Conservation (phyloP, 2,888 invertebrate genomes). For the Temnothorax ravouxi region DNA sequence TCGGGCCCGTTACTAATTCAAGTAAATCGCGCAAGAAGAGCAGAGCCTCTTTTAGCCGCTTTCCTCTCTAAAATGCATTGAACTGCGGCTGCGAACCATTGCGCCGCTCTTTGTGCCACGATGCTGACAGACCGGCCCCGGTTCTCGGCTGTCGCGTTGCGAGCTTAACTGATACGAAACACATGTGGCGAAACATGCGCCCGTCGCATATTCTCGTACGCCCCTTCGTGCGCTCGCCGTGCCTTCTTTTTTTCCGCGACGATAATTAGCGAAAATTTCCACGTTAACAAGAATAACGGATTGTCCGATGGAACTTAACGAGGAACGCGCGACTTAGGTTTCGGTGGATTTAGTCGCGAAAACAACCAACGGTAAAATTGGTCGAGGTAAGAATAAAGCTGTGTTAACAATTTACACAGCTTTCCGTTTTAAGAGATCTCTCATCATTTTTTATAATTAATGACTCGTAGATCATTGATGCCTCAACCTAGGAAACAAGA, state of each 20-base stretch:
- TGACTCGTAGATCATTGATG: neutral
- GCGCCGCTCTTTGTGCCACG: conserved; percentile 30
- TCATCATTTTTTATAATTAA: neutral
- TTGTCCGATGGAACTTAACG: neutral
- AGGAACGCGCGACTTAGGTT: neutral
- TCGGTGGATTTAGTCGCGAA: neutral
- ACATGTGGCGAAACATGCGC: conserved; percentile 52
- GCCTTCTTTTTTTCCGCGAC: conserved; percentile 13
- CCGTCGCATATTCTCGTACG: conserved; percentile 29
- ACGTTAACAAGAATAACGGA: conserved; percentile 29
- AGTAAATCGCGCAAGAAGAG: neutral
- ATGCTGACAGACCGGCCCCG: conserved; percentile 30
- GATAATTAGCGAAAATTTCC: conserved; percentile 30
- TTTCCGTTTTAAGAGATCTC: neutral
- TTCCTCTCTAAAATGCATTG: neutral
- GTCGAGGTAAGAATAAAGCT: neutral
- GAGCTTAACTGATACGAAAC: conserved; percentile 54
- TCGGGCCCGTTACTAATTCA: neutral
- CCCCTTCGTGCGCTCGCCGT: conserved; percentile 24
- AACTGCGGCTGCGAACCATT: conserved; percentile 36
- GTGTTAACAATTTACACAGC: neutral
- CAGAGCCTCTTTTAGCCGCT: neutral
- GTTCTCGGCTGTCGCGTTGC: conserved; percentile 55
- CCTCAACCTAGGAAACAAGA: neutral
- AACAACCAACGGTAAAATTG: neutral